Evolutionary conservation across 1,140 invertebrate genomes (phyloP).

Genomic region (Caenorhabditis tropicalis): DNA sequence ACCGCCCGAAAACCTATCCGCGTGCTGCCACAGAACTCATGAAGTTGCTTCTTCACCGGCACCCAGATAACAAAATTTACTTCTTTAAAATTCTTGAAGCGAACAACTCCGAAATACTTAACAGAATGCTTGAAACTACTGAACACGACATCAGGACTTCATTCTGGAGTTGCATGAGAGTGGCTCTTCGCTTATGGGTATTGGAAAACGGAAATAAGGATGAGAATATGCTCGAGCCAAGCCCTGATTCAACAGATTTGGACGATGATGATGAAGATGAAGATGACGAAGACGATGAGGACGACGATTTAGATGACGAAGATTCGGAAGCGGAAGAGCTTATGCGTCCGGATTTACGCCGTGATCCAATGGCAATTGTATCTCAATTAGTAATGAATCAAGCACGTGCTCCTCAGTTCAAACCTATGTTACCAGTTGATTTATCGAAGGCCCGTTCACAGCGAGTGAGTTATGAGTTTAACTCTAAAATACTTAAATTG

Average conservation of each 20-base stretch:
- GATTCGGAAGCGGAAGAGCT: conserved; percentile 23
- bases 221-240: background rate
- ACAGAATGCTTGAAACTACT: background rate
- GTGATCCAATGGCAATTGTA: background rate
- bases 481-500: background rate
- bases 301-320: conserved; percentile 16
- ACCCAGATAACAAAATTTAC: conserved; percentile 16
- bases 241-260: background rate
- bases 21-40: conserved; percentile 8
- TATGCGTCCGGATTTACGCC: background rate
- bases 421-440: background rate
- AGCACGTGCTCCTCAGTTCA: background rate
- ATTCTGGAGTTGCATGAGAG: conserved; percentile 25
- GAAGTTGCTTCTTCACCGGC: background rate
- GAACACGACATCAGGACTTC: background rate
- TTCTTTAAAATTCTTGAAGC: background rate
- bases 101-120: conserved; percentile 23
- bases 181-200: conserved; percentile 1
- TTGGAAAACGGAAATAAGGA: conserved; percentile 19
- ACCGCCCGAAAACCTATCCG: background rate
- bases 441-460: background rate
- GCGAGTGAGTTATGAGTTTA: conserved; percentile 22
- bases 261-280: conserved; percentile 16
- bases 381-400: conserved; percentile 7
- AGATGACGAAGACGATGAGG: conserved; percentile 34